Evolutionary conservation across 2,113 vertebrate species (phyloP), one percentile per base, ranked within the genome.

Genomic region (Phrynosoma blainvillii): DNA sequence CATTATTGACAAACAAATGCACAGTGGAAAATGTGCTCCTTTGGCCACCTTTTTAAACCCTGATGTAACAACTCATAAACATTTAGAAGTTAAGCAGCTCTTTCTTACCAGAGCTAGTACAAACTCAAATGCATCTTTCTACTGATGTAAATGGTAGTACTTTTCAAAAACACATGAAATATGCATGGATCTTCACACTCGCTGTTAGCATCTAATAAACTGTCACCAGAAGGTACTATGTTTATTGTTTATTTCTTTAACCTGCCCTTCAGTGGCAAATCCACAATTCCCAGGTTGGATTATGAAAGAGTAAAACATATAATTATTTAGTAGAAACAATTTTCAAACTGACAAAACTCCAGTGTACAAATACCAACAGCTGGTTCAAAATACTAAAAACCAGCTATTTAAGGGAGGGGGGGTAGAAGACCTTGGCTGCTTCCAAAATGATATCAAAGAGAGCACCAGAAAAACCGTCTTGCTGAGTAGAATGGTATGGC

Each of bases 1-100:
- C 93, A 93, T 92, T 97, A 97, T 97, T 97, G 96, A 97, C 97
- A 97, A 97, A 97, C 97, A 97, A 97, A 97, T 95, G 95, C 91
- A 94, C 42, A 87, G 70, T 88, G 87, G 96, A 96, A 95, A 95
- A 96, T 94, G 92, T 92, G 92, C 84, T 92, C 82, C 79, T 95
- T 93, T 95, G 90, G 89, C 91, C 91, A 94, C 91, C 94, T 95
- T 94, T 94, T 88, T 91, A 94, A 73, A 23, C 62, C 80, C 91
- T 96, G 95, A 92, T 90, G n/a, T 94, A 94, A 91, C 79, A 94
- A 70, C 16, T 89, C 79, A 95, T 90, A 91, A 94, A 96, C 91
- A 86, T 40, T 84, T 86, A 78, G 85, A 93, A 52, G 56, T 85
- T 92, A 83, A 32, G 78, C 86, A 89, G n/a, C 75, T 77, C 88